These are phyloP conservation scores for Chaitophorus viminalis DNA, from an alignment of 2,888 invertebrate genomes.

Conservation along the genomic window DNA sequence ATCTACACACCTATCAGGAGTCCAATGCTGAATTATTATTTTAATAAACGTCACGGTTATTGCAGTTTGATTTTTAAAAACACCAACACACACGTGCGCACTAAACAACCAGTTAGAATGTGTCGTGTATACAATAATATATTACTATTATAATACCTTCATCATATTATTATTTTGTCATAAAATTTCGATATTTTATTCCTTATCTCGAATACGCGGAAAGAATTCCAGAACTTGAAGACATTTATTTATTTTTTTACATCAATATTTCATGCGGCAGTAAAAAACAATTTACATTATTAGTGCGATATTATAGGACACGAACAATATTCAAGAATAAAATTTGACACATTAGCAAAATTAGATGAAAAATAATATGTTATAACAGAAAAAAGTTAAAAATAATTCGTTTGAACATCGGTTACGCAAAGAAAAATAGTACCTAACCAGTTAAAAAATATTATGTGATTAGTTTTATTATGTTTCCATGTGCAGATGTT, in stretches of 20 bases:
- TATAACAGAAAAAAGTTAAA: background rate
- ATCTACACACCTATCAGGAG: background rate
- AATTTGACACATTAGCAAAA: background rate
- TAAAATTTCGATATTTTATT: background rate
- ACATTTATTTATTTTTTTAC: background rate
- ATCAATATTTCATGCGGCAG: background rate
- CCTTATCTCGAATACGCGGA: background rate
- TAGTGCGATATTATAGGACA: background rate
- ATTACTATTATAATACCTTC: background rate
- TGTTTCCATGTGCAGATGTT: background rate
- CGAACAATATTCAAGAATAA: background rate
- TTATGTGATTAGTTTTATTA: background rate
- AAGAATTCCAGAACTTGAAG: background rate
- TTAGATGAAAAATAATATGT: background rate
- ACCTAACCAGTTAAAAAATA: background rate
- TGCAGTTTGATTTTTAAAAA: background rate
- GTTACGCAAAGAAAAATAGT: background rate
- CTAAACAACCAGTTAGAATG: background rate
- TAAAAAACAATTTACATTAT: conserved; percentile 4
- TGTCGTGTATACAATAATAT: background rate
- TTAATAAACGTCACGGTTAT: background rate
- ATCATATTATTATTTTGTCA: background rate
- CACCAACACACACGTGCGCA: too few relatives aligned
- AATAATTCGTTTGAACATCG: background rate
- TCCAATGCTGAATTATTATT: background rate